Evolutionary conservation across 2,888 invertebrate species (phyloP), one percentile per base, ranked within the genome.

Genomic region (Embidobia sp.): DNA sequence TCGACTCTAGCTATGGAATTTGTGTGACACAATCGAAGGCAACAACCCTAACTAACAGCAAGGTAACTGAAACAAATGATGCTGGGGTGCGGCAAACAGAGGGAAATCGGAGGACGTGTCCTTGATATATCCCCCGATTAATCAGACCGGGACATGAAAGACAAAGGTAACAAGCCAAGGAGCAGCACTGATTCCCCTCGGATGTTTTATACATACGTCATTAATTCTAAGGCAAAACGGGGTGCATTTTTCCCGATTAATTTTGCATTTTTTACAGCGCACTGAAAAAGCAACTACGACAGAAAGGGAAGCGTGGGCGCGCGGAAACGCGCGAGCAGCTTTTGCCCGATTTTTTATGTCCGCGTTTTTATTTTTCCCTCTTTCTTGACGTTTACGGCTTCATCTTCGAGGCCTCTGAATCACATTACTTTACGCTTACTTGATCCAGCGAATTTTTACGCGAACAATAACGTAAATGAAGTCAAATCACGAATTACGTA

Each of bases 21-120:
- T 42, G 8, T 35, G 37, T 55, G 55, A 55, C 67, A 53, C 46
- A 48, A 57, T 42, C 44, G 16, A 42, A 48, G 16, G 15, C 57
- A 57, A 19, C 69, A 59, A 69, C 59, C 59, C 55, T 44, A 69
- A 55, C 46, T 51, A 31, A 16, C 15, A 8, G 18, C 3, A 26
- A 27, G 40, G 31, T 51, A 59, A 69, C 51, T 51, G 59, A 69
- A 69, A 69, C 51, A 69, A 69, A 69, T 59, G 69, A 33, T 8
- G 44, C 42, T 26, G 19, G 67, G 67, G 57, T 48, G 31, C 13
- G 37, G 11, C 19, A 10, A 29, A 15, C 13, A 4, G 11, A 57
- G 48, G 67, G 29, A 67, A 37, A 48, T 66, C 37, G 13, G 33
- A 31, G 19, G 31, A 33, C 18, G 35, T 11, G 33, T 35, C 27